Percentiles rank a stretch among this genome's conserved stretches.
phyloP scores from a whole-genome alignment of 2,888 invertebrate species.

The Acrobasis suavella region DNA sequence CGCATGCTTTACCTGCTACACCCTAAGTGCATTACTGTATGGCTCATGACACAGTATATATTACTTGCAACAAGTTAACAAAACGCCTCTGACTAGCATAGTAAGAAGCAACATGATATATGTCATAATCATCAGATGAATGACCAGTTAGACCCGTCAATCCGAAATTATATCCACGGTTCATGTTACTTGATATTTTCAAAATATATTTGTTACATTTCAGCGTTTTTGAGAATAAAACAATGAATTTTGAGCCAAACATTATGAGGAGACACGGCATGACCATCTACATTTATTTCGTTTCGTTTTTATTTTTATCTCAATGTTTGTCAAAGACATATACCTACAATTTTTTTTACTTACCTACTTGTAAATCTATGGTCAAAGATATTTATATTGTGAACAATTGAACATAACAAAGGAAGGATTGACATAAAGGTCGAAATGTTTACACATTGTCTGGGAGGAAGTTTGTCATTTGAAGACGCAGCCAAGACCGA shows the following conservation, averaged over 20 bases:
- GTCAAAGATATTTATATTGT: too few relatives aligned
- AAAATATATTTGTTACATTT: background rate
- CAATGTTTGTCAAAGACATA: background rate
- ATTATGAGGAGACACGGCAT: background rate
- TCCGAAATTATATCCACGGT: background rate
- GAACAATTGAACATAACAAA: background rate
- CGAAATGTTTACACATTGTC: background rate
- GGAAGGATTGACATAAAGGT: slow-evolving; percentile 6
- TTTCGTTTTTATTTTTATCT: background rate
- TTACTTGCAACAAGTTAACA: too few relatives aligned
- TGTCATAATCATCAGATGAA: too few relatives aligned
- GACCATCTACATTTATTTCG: slow-evolving; percentile 3
- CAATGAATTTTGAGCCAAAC: slow-evolving; percentile 7
- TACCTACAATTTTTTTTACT: too few relatives aligned
- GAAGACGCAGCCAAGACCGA: background rate
- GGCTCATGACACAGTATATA: too few relatives aligned
- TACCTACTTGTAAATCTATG: too few relatives aligned
- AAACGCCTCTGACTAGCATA: too few relatives aligned
- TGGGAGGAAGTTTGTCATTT: background rate
- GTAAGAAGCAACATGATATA: too few relatives aligned
- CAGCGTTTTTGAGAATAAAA: background rate
- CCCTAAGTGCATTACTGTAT: too few relatives aligned
- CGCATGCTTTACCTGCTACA: too few relatives aligned
- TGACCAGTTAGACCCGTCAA: background rate
- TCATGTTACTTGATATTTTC: background rate